These are phyloP conservation scores for Platalea minor DNA, from an alignment of 2,797 vertebrate genomes.

Conservation along the genomic window DNA sequence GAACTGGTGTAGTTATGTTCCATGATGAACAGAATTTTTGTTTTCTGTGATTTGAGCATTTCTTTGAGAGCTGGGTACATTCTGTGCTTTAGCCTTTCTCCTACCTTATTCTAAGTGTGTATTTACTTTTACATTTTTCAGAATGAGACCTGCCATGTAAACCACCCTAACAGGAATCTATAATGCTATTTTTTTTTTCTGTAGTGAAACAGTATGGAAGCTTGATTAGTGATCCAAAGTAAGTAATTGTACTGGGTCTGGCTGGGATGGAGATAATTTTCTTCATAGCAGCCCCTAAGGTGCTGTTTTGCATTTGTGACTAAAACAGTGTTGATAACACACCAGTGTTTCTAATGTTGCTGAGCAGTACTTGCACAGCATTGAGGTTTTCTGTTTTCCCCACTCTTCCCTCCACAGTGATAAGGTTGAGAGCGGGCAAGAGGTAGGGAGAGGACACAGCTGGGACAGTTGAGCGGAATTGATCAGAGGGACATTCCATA, in stretches of 20 bases:
- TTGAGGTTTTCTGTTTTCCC: not conserved
- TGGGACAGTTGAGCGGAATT: not conserved
- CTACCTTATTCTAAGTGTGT: not conserved
- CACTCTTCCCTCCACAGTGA: accelerated
- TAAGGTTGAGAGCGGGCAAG: not conserved
- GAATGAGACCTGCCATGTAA: not conserved
- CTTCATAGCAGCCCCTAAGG: not conserved
- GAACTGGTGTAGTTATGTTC: not conserved
- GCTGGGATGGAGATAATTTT: not conserved
- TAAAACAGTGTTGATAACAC: not conserved
- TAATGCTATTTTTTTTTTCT: not conserved
- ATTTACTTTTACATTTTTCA: not conserved
- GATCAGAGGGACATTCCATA: not conserved
- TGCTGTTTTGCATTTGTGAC: not conserved
- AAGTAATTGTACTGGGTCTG: not conserved
- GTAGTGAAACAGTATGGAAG: not conserved
- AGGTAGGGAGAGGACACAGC: not conserved
- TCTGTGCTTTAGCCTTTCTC: not conserved
- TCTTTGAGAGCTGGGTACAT: not conserved
- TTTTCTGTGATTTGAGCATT: not conserved
- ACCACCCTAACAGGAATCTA: not conserved
- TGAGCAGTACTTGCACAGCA: not conserved
- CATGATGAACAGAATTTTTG: not conserved
- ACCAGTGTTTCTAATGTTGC: not conserved
- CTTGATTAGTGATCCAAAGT: not conserved